Evolutionary conservation across 2,888 invertebrate species (phyloP), one percentile per base, ranked within the genome.

Genomic region (Orthosia incerta): DNA sequence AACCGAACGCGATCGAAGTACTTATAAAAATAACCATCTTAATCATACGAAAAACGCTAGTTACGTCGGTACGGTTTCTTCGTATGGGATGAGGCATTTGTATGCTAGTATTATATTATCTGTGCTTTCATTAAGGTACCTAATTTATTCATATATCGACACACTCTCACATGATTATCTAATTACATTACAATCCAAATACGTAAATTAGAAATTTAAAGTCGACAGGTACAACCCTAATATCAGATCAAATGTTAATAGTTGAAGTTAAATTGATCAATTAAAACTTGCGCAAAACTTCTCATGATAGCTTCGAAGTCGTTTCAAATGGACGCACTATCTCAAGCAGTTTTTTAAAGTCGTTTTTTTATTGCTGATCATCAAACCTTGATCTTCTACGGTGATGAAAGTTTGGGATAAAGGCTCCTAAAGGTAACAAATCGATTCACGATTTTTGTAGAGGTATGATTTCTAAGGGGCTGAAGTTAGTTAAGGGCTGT

Each of bases 251-350:
- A 91, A 90, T 88, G 87, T 83, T 84, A 86, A 69, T 88, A 88
- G 89, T 91, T 92, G 82, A 94, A 95, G 91, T 95, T 94, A 93
- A 94, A 95, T 95, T 93, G 94, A 92, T 93, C 95, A 94, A 94
- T 95, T 95, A 94, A 94, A 95, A 95, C 93, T 95, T 94, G 80
- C 62, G 66, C 76, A 75, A 79, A 82, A 82, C 80, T 82, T 87
- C 86, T 87, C 84, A 79, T 80, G 90, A 90, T 89, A 88, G 87
- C 87, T 89, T 86, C 86, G 81, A 83, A 79, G 81, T 69, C 61
- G 73, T 69, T 79, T 78, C 79, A 67, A 83, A 86, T 76, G 74
- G 81, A 82, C 66, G 68, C 66, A 73, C 79, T 80, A 56, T 66
- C 65, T 69, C 15, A 46, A 18, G 39, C 16, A 16, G 39, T 63